Percentiles rank a stretch among this genome's conserved stretches.
phyloP scores from a whole-genome alignment of 2,113 vertebrate species.

The Tragulus kanchil region DNA sequence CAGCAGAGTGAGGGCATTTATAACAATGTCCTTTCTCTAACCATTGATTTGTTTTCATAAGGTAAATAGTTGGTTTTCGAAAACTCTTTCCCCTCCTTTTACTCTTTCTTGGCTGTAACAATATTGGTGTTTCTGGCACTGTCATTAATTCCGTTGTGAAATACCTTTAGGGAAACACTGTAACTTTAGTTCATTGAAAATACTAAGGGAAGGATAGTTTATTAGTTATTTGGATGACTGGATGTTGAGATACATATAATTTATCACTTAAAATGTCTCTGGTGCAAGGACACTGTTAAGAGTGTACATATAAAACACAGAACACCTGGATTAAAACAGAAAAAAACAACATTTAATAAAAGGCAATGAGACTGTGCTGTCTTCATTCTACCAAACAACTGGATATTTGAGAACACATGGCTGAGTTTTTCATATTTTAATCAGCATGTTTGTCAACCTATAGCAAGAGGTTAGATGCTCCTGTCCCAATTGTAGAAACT shows the following conservation, averaged over 20 bases:
- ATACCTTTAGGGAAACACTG: slow-evolving; percentile 51
- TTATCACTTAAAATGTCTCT: slow-evolving; percentile 59
- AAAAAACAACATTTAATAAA: neutral
- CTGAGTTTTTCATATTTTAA: slow-evolving; percentile 47
- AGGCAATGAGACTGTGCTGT: neutral
- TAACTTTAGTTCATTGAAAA: slow-evolving; percentile 66
- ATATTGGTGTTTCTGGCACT: slow-evolving; percentile 53
- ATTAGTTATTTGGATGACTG: slow-evolving; percentile 43
- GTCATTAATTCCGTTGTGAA: slow-evolving; percentile 70
- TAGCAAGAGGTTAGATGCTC: neutral
- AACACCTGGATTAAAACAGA: slow-evolving; percentile 50
- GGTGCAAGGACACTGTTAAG: neutral
- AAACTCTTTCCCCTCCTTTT: slow-evolving; percentile 50
- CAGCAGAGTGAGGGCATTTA: slow-evolving; percentile 66
- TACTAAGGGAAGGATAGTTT: slow-evolving; percentile 49
- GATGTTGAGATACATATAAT: slow-evolving; percentile 51
- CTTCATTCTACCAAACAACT: neutral
- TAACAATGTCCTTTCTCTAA: slow-evolving; percentile 74
- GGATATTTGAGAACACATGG: slow-evolving; percentile 26
- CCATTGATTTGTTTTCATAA: slow-evolving; percentile 82
- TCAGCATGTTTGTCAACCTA: neutral
- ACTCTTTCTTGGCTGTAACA: slow-evolving; percentile 61
- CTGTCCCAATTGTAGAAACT: neutral
- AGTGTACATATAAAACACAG: slow-evolving; percentile 32
- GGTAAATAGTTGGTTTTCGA: slow-evolving; percentile 65